phyloP scores from a whole-genome alignment of 1,140 invertebrate genomes.

The Thaumatotibia leucotreta region DNA sequence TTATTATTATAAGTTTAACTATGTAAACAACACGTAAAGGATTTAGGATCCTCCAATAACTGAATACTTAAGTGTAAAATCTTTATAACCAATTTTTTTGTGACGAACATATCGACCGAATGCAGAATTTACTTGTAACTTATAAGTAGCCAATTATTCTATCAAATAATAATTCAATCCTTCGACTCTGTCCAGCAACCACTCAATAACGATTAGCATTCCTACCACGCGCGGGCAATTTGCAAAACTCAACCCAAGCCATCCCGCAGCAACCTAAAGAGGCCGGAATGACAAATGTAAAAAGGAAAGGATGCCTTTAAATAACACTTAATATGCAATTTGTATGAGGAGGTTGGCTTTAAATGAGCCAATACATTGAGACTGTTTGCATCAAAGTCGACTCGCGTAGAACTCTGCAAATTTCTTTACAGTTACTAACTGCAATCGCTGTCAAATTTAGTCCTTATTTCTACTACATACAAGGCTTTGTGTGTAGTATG shows the following conservation, averaged over 20 bases:
- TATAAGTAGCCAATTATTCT: too few relatives aligned
- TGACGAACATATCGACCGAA: too few relatives aligned
- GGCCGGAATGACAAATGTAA: constrained; percentile 56
- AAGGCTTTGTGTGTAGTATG: background rate
- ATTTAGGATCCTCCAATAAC: too few relatives aligned
- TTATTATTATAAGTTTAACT: too few relatives aligned
- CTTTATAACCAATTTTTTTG: too few relatives aligned
- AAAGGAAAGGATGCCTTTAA: constrained; percentile 56
- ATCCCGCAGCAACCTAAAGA: constrained; percentile 48
- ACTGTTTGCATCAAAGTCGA: constrained; percentile 34
- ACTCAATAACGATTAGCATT: constrained; percentile 1
- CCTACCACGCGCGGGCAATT: constrained; percentile 43
- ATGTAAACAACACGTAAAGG: too few relatives aligned
- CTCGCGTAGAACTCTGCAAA: constrained; percentile 36
- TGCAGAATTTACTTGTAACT: too few relatives aligned
- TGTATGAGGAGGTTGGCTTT: constrained; percentile 48
- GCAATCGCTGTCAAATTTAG: background rate
- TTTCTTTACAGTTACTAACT: background rate
- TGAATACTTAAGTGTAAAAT: too few relatives aligned
- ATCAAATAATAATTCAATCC: background rate
- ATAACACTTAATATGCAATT: constrained; percentile 47
- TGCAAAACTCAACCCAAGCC: constrained; percentile 44
- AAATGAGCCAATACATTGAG: constrained; percentile 52
- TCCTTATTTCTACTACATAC: background rate
- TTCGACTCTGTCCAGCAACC: background rate